Conservation (phyloP, 2,797 vertebrate genomes). For the Argentina silus region DNA sequence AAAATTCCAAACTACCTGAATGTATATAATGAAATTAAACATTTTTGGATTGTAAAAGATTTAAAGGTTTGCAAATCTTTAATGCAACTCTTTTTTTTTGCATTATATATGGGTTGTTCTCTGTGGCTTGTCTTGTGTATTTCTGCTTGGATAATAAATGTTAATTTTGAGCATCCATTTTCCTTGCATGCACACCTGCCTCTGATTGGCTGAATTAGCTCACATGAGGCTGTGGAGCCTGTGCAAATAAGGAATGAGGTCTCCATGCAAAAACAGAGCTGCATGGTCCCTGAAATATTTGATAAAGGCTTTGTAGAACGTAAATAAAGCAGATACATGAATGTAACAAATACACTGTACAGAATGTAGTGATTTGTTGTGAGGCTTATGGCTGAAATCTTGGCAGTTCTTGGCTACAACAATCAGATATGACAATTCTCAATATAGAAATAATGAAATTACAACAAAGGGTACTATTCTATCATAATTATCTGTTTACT, state of each 20-base stretch:
- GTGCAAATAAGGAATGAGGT: not conserved
- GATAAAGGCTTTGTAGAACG: not conserved
- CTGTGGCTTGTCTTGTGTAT: not conserved
- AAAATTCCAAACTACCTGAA: too few relatives aligned
- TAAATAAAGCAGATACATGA: not conserved
- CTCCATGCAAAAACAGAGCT: not conserved
- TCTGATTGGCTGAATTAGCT: constrained; percentile 36
- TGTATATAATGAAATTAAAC: too few relatives aligned
- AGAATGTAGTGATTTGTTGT: not conserved
- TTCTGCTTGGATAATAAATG: constrained; percentile 6
- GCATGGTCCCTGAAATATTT: not conserved
- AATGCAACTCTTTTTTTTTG: not conserved
- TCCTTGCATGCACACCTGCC: not conserved
- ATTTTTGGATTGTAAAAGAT: too few relatives aligned
- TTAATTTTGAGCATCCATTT: not conserved
- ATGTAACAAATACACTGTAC: not conserved
- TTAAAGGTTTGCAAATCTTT: not conserved
- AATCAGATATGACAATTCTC: not conserved
- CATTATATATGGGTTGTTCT: not conserved
- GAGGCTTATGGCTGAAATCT: not conserved
- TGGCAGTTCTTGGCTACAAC: not conserved
- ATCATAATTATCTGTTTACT: not conserved
- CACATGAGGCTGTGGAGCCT: constrained; percentile 17
- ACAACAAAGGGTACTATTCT: not conserved
- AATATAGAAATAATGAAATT: not conserved